Conservation (phyloP, 2,113 vertebrate species). For the Tenebrosternarchus preto region DNA sequence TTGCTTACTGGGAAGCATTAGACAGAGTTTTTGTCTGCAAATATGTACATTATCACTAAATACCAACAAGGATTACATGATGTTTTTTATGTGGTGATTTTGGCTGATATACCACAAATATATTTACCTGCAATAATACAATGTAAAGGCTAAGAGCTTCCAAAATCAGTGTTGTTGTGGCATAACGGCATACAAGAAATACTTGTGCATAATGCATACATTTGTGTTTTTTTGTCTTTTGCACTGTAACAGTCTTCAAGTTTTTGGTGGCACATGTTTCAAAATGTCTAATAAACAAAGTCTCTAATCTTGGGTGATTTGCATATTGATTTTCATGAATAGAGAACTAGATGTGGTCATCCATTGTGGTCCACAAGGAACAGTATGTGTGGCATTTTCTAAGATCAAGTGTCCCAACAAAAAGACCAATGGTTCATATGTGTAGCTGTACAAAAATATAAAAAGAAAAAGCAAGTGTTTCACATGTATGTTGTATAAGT, state of each 20-base stretch:
- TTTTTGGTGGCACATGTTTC: conserved; percentile 27
- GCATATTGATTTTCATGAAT: conserved; percentile 66
- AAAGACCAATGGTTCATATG: conserved; percentile 64
- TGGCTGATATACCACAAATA: conserved; percentile 44
- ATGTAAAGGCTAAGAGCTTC: conserved; percentile 53
- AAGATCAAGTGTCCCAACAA: conserved; percentile 59
- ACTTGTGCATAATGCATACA: conserved; percentile 41
- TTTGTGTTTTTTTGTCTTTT: conserved; percentile 43
- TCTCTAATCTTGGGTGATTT: conserved; percentile 61
- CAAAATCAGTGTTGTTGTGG: conserved; percentile 49
- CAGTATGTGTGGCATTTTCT: conserved; percentile 51
- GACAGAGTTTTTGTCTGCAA: conserved; percentile 56
- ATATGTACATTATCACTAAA: conserved; percentile 63
- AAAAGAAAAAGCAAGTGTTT: conserved; percentile 68
- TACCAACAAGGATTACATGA: conserved; percentile 44
- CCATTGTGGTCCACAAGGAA: conserved; percentile 39
- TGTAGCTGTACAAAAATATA: conserved; percentile 75
- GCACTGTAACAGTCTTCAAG: conserved; percentile 63
- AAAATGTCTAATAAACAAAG: conserved; percentile 34
- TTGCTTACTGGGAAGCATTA: conserved; percentile 59
- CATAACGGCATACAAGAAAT: conserved; percentile 49
- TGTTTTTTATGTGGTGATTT: conserved; percentile 49
- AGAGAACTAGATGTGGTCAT: conserved; percentile 27
- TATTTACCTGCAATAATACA: conserved; percentile 54
- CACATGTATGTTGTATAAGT: conserved; percentile 47